These are phyloP conservation scores for Galaxea fascicularis DNA, from an alignment of 92 coral and sea anemone genomes.

Conservation along the genomic window DNA sequence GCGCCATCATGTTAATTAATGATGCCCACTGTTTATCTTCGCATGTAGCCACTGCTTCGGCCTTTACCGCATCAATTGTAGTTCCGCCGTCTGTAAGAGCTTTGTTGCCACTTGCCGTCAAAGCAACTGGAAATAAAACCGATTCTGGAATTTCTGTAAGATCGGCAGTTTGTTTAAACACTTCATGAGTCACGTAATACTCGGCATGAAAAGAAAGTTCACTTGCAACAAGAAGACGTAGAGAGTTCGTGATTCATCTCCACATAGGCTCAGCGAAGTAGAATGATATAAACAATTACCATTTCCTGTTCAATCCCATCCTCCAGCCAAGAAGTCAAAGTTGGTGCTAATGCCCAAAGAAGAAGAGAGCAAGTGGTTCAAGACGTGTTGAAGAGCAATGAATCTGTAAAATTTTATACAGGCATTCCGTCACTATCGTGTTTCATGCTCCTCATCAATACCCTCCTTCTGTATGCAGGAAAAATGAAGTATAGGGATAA, in stretches of 20 bases:
- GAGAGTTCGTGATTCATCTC: slow-evolving; percentile 40
- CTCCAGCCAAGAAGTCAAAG: no score
- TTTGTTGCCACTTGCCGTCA: slow-evolving; percentile 46
- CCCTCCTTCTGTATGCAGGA: no score
- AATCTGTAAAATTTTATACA: no score
- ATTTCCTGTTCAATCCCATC: slow-evolving; percentile 52
- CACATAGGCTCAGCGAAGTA: slow-evolving; percentile 35
- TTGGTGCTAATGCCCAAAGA: no score
- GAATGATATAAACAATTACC: slow-evolving; percentile 32
- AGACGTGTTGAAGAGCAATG: no score
- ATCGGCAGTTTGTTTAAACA: slow-evolving; percentile 23
- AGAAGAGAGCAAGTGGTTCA: no score
- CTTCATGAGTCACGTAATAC: slow-evolving; percentile 38
- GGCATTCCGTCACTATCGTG: no score
- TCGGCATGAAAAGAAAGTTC: slow-evolving; percentile 47
- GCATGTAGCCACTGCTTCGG: slow-evolving; percentile 49
- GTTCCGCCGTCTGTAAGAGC: slow-evolving; percentile 21
- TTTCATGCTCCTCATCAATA: no score
- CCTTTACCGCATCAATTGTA: slow-evolving; percentile 52
- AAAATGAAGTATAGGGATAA: no score
- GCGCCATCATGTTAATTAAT: slow-evolving; percentile 47
- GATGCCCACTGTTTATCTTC: slow-evolving; percentile 30
- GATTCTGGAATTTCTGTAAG: slow-evolving; percentile 33
- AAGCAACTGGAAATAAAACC: slow-evolving; percentile 49
- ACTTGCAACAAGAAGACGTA: slow-evolving; percentile 45